Percentiles rank a stretch among this genome's conserved stretches.
Evolutionary conservation across 2,888 invertebrate genomes (phyloP).

Genomic region (Laspeyria flexula): DNA sequence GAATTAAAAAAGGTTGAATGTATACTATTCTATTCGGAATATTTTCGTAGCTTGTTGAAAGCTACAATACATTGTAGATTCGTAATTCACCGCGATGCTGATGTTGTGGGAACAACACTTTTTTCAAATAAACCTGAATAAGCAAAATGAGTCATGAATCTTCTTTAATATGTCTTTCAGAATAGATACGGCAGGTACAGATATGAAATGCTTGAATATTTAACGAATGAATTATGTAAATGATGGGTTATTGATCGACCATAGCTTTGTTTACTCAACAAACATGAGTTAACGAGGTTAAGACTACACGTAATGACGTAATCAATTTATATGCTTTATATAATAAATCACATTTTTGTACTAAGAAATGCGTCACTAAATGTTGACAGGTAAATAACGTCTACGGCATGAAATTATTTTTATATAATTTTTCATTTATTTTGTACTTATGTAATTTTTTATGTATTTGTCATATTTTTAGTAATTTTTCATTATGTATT

Average conservation of each 20-base stretch:
- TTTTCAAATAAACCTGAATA: constrained; percentile 9
- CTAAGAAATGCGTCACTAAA: too few species aligned
- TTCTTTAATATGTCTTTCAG: constrained; percentile 1
- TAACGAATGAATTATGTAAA: constrained; percentile 4
- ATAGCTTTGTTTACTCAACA: background rate
- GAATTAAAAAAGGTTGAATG: background rate
- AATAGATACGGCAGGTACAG: background rate
- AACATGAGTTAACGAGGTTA: constrained; percentile 1
- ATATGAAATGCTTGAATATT: constrained; percentile 4
- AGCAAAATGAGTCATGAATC: constrained; percentile 3
- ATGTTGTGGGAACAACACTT: background rate
- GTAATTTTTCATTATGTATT: too few species aligned
- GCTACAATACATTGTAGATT: background rate
- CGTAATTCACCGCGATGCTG: background rate
- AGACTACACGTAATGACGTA: background rate
- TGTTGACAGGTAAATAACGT: too few species aligned
- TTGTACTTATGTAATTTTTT: too few species aligned
- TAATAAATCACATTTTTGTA: background rate
- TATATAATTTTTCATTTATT: too few species aligned
- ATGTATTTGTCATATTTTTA: too few species aligned
- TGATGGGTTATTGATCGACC: constrained; percentile 1
- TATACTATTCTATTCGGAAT: background rate
- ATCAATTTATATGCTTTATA: background rate
- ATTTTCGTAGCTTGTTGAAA: constrained; percentile 6
- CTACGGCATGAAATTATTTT: too few species aligned